Conservation (phyloP, 2,113 vertebrate genomes). For the Chlamydotis undulata region DNA sequence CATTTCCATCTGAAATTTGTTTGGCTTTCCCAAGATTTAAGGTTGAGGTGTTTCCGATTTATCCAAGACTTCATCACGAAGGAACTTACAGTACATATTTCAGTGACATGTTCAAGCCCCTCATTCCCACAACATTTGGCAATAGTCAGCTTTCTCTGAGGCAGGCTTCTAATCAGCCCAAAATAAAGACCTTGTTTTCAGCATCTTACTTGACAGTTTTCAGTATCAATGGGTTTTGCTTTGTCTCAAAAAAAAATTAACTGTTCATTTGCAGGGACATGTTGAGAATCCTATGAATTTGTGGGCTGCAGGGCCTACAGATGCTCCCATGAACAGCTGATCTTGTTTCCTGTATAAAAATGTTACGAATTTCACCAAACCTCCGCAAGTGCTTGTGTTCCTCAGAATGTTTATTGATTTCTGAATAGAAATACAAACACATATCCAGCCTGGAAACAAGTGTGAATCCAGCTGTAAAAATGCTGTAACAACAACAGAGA, state of each 20-base stretch:
- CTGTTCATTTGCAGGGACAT: neutral
- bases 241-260: neutral
- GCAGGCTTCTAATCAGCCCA: neutral
- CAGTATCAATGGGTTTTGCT: neutral
- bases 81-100: neutral
- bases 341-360: neutral
- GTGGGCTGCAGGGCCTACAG: neutral
- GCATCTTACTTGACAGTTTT: neutral
- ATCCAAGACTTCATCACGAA: neutral
- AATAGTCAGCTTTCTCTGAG: neutral
- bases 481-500: neutral
- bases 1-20: slow-evolving; percentile 35
- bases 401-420: neutral
- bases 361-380: rapidly evolving
- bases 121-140: neutral
- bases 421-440: neutral
- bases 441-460: neutral
- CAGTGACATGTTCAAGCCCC: neutral
- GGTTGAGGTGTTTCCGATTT: neutral
- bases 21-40: neutral
- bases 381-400: neutral
- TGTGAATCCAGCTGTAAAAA: neutral
- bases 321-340: neutral
- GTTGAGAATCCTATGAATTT: neutral
- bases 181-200: neutral